phyloP scores from a whole-genome alignment of 2,888 invertebrate genomes.

The Argyra leucocephala region DNA sequence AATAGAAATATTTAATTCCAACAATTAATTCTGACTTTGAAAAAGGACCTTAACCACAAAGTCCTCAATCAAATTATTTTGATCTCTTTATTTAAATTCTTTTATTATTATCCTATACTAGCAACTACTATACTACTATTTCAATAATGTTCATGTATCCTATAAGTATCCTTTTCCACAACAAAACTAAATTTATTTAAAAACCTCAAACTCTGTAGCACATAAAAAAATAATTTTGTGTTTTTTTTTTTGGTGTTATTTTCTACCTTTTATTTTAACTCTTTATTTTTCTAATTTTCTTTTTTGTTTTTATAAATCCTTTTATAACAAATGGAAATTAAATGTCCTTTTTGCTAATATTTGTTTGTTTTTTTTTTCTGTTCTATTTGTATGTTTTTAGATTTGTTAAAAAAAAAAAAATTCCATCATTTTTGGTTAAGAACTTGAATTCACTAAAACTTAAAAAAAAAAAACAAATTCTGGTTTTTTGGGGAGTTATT shows the following conservation, averaged over 20 bases:
- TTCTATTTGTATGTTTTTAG: no score
- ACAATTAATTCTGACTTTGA: constrained; percentile 4
- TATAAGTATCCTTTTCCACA: no score
- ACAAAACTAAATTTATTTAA: no score
- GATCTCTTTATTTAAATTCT: constrained; percentile 3
- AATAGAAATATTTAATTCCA: background rate
- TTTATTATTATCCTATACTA: background rate
- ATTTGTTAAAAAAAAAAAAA: background rate
- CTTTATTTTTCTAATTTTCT: background rate
- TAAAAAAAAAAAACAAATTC: no score
- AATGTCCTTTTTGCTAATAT: background rate
- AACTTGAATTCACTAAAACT: no score
- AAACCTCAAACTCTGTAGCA: background rate
- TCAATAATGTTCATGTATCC: background rate
- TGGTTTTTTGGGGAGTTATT: no score
- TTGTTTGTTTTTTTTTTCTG: background rate
- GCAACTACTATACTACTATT: background rate
- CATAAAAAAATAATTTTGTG: background rate
- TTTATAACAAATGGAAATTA: constrained; percentile 1
- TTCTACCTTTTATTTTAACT: background rate
- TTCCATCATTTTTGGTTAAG: background rate
- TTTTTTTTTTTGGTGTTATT: background rate
- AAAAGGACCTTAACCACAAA: constrained; percentile 3
- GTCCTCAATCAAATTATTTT: constrained; percentile 3
- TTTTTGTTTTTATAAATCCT: background rate